These are phyloP conservation scores for Mus minutoides DNA, from an alignment of 2,797 vertebrate genomes.

Conservation along the genomic window DNA sequence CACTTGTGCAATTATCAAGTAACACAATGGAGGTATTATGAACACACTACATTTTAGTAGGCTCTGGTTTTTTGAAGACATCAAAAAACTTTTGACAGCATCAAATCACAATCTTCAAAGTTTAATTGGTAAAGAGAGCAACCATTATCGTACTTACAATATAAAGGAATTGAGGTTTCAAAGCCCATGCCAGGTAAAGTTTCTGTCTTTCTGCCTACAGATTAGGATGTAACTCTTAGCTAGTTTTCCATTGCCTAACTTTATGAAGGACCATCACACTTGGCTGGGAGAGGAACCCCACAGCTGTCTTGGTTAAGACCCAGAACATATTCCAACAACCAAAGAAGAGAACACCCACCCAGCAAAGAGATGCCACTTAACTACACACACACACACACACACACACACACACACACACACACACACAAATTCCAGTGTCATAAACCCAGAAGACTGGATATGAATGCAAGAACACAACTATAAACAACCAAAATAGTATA, in stretches of 20 bases:
- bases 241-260: background rate
- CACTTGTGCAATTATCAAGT: constrained; percentile 29
- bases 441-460: background rate
- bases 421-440: background rate
- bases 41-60: background rate
- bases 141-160: background rate
- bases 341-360: no score
- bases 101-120: background rate
- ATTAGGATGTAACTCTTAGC: background rate
- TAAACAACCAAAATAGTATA: background rate
- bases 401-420: no score
- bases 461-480: background rate
- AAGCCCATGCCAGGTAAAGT: background rate
- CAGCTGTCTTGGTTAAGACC: background rate
- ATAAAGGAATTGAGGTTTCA: background rate
- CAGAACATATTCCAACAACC: background rate
- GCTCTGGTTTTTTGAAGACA: background rate
- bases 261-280: background rate
- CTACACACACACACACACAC: no score
- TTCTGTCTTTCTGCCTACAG: background rate
- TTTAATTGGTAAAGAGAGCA: background rate
- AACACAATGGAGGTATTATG: background rate
- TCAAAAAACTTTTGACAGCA: constrained; percentile 1
- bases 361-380: background rate
- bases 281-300: background rate